Evolutionary conservation across 2,888 invertebrate species (phyloP).

Genomic region (Apodemia zela): DNA sequence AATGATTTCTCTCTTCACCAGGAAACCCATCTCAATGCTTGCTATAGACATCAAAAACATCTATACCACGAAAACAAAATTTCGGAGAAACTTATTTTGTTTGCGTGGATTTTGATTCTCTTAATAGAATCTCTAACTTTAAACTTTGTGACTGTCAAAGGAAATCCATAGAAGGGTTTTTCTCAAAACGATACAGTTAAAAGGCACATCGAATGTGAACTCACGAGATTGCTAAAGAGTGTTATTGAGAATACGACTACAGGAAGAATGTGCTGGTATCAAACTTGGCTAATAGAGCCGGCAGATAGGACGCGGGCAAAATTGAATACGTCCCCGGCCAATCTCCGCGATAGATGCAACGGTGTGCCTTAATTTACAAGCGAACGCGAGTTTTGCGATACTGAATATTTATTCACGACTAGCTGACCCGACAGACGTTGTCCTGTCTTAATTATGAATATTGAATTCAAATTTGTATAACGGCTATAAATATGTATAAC

Average conservation of each 20-base stretch:
- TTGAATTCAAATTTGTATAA: too few species aligned
- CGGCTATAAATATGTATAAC: too few species aligned
- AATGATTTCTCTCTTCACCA: too few species aligned
- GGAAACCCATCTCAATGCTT: too few species aligned
- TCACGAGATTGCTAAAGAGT: background rate
- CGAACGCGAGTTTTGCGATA: background rate
- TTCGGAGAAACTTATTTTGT: background rate
- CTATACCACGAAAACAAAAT: background rate
- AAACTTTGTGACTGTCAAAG: background rate
- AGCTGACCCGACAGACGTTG: too few species aligned
- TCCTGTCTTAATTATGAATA: too few species aligned
- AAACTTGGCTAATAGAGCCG: constrained; percentile 64
- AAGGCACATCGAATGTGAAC: constrained; percentile 5
- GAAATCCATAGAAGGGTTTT: background rate
- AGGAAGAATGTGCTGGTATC: constrained; percentile 36
- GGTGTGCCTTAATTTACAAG: constrained; percentile 30
- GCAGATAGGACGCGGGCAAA: constrained; percentile 68
- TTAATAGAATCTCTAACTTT: background rate
- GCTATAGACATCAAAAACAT: too few species aligned
- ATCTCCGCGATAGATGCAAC: constrained; percentile 66
- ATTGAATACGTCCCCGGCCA: constrained; percentile 75
- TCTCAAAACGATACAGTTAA: constrained; percentile 1
- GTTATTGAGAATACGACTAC: background rate
- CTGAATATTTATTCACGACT: too few species aligned
- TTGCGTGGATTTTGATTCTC: background rate